phyloP scores from a whole-genome alignment of 2,888 invertebrate genomes.

The Micoletzkya japonica region DNA sequence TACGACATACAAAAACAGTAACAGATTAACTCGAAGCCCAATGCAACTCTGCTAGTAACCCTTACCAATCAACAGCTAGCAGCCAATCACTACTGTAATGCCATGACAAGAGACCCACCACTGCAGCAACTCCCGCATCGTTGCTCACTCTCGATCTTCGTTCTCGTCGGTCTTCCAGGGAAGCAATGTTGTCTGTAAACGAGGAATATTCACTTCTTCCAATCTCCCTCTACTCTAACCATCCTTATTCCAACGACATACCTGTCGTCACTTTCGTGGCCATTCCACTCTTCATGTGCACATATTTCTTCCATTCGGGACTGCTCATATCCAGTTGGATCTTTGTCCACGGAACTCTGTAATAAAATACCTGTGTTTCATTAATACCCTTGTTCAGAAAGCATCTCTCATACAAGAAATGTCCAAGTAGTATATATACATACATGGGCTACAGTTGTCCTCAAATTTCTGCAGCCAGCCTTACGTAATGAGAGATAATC shows the following conservation, averaged over 20 bases:
- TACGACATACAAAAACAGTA: too few species aligned
- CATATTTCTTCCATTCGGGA: constrained; percentile 44
- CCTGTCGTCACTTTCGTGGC: constrained; percentile 34
- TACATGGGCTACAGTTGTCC: too few species aligned
- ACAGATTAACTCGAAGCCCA: too few species aligned
- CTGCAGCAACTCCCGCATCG: constrained; percentile 20
- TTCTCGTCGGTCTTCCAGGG: constrained; percentile 11
- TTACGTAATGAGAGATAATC: too few species aligned
- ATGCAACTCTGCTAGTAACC: too few species aligned
- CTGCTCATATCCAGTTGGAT: constrained; percentile 35
- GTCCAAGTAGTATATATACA: too few species aligned
- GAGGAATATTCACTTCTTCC: neutral
- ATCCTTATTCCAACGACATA: constrained; percentile 22
- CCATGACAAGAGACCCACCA: neutral
- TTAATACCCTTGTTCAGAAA: too few species aligned
- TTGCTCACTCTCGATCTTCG: constrained; percentile 23
- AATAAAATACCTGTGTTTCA: constrained; percentile 17
- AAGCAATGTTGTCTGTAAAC: constrained; percentile 26
- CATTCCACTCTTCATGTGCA: constrained; percentile 35
- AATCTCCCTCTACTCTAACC: neutral
- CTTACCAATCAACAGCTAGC: too few species aligned
- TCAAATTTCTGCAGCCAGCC: too few species aligned
- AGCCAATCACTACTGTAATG: neutral
- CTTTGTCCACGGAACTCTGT: constrained; percentile 35
- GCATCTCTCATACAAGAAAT: too few species aligned